phyloP scores from a whole-genome alignment of 2,797 vertebrate species.

The Brotogeris chrysoptera region DNA sequence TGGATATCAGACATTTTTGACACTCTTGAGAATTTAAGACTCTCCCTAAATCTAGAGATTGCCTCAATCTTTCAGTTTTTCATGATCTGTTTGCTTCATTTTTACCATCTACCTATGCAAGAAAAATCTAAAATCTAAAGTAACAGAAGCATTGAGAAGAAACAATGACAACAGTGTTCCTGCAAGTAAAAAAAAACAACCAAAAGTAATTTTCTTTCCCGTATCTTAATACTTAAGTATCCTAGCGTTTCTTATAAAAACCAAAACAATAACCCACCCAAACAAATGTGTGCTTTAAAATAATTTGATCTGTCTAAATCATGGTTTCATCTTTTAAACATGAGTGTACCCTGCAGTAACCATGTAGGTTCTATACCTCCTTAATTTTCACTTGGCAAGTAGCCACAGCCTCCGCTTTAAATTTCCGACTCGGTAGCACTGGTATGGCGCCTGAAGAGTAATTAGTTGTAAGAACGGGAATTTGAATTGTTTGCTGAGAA shows the following conservation, averaged over 20 bases:
- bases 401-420: slow-evolving; percentile 52
- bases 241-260: not conserved
- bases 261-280: not conserved
- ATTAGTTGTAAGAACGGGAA: slow-evolving; percentile 58
- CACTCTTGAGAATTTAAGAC: not conserved
- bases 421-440: slow-evolving; percentile 61
- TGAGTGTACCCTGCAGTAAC: slow-evolving; percentile 13
- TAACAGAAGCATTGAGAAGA: not conserved
- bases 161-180: not conserved
- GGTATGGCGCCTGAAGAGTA: slow-evolving; percentile 56
- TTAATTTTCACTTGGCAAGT: slow-evolving; percentile 61
- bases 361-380: slow-evolving; percentile 42
- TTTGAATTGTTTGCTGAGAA: slow-evolving; percentile 62
- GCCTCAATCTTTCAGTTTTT: not conserved
- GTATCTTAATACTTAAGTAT: not conserved
- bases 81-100: not conserved
- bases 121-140: not conserved
- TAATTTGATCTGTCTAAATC: not conserved
- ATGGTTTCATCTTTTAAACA: slow-evolving; percentile 31
- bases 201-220: not conserved
- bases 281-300: not conserved
- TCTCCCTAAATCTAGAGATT: not conserved
- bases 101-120: not conserved
- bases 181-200: not conserved
- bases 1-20: not conserved